Conservation (phyloP, 1,140 invertebrate genomes). For the Gerris buenoi region DNA sequence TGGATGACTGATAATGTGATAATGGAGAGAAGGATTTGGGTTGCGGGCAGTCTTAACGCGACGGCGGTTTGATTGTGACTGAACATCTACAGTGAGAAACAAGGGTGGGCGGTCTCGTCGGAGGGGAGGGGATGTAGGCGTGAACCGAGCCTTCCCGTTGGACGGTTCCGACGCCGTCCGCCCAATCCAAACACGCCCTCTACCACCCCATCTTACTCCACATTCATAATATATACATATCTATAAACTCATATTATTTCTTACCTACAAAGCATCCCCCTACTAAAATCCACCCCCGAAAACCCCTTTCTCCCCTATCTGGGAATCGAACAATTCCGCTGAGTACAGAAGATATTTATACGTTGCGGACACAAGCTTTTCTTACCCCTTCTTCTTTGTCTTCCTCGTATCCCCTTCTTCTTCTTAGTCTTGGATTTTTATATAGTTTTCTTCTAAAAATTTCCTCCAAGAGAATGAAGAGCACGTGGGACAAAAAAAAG, state of each 20-base stretch:
- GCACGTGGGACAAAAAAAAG: too few relatives aligned
- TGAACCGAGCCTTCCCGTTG: too few relatives aligned
- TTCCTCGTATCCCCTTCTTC: not conserved
- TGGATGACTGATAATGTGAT: too few relatives aligned
- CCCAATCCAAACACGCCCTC: not conserved
- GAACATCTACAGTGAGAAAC: not conserved
- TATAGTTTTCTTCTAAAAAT: not conserved
- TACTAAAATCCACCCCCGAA: too few relatives aligned
- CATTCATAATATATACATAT: not conserved
- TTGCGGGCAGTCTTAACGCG: too few relatives aligned
- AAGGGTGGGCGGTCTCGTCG: not conserved
- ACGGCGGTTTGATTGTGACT: not conserved
- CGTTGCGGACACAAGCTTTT: not conserved
- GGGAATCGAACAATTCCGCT: not conserved
- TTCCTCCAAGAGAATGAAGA: too few relatives aligned
- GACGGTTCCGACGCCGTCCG: too few relatives aligned
- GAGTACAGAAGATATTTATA: not conserved
- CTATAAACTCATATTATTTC: not conserved
- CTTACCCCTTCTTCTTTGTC: not conserved
- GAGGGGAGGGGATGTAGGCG: not conserved
- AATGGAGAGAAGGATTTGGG: too few relatives aligned
- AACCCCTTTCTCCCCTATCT: too few relatives aligned
- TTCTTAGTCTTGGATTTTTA: not conserved
- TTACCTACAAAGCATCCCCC: too few relatives aligned
- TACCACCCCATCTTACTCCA: not conserved